Conservation (phyloP, 2,797 vertebrate species). For the Brachyalestes nurse region DNA sequence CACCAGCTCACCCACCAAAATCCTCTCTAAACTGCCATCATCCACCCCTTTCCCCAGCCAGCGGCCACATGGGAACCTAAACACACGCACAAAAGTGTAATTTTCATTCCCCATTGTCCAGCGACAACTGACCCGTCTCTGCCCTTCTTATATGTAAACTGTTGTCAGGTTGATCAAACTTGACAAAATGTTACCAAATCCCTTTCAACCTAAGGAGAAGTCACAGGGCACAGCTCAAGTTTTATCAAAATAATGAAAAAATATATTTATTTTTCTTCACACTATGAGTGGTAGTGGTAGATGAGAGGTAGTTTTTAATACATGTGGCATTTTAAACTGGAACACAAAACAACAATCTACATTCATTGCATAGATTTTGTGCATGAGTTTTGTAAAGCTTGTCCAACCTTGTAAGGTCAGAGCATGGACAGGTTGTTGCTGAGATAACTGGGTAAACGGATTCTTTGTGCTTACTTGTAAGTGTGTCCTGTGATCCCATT, state of each 20-base stretch:
- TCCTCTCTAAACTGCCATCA: conserved; percentile 95
- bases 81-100: background rate
- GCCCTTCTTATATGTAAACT: background rate
- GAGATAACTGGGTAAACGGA: background rate
- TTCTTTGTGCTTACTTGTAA: conserved; percentile 87
- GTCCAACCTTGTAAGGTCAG: background rate
- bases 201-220: background rate
- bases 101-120: background rate
- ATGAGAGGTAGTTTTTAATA: no score
- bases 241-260: no score
- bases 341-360: no score
- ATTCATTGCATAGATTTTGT: no score
- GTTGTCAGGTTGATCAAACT: background rate
- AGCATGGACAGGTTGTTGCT: background rate
- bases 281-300: no score
- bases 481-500: conserved; percentile 98
- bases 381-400: no score
- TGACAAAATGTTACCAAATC: background rate
- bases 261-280: no score
- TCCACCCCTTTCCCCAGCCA: conserved; percentile 98
- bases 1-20: conserved; percentile 94
- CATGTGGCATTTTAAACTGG: no score
- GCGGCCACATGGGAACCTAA: conserved; percentile 95
- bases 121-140: background rate
- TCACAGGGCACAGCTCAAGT: no score